phyloP scores from a whole-genome alignment of 2,797 vertebrate genomes.

The Betta splendens region DNA sequence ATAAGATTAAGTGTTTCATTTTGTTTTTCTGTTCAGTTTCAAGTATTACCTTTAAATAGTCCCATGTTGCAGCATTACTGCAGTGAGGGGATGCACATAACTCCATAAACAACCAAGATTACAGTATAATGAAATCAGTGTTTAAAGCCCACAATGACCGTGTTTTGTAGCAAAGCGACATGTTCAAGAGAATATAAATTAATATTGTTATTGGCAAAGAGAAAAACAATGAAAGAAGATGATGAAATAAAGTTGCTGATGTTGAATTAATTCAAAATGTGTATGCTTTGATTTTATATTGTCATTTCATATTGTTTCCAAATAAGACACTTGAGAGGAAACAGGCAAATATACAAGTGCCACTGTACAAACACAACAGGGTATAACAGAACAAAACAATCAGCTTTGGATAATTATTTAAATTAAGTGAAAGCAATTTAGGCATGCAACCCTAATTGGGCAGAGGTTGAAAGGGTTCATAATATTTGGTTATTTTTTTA shows the following conservation, averaged over 20 bases:
- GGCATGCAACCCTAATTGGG: not conserved
- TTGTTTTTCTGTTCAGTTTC: not conserved
- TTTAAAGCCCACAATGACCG: conserved; percentile 10
- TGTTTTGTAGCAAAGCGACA: conserved; percentile 14
- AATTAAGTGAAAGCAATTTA: not conserved
- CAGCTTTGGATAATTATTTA: not conserved
- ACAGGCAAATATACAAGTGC: too few relatives aligned
- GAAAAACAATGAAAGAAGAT: conserved; percentile 17
- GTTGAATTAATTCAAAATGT: conserved; percentile 2
- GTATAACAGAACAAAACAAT: conserved; percentile 1
- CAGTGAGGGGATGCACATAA: too few relatives aligned
- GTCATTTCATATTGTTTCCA: conserved; percentile 2
- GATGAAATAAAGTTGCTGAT: conserved; percentile 34
- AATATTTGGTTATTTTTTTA: not conserved
- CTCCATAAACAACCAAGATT: not conserved
- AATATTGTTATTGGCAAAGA: conserved; percentile 13
- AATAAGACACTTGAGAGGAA: conserved; percentile 7
- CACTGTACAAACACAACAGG: too few relatives aligned
- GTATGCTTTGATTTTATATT: conserved; percentile 5
- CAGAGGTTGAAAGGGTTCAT: not conserved
- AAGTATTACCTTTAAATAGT: too few relatives aligned
- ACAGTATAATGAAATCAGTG: conserved; percentile 1
- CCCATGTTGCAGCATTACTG: not conserved
- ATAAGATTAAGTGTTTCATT: not conserved
- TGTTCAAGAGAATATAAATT: conserved; percentile 19